Conservation (phyloP, 2,797 vertebrate species). For the Peromyscus nudipes region DNA sequence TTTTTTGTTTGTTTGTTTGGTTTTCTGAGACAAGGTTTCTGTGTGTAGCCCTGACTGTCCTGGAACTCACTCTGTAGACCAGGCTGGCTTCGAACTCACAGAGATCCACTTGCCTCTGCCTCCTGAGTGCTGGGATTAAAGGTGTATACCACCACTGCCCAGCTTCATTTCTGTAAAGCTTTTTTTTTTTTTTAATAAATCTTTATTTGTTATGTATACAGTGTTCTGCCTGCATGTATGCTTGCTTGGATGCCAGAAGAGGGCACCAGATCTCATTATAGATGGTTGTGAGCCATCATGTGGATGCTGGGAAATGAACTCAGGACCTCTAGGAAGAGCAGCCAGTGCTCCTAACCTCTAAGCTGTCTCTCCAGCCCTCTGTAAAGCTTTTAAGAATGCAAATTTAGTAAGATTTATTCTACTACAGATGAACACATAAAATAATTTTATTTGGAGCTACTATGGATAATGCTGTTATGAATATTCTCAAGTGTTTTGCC, state of each 20-base stretch:
- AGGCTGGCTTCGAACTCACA: neutral
- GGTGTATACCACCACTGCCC: neutral
- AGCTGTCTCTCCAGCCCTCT: too few species aligned
- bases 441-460: neutral
- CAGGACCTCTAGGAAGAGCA: too few species aligned
- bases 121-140: neutral
- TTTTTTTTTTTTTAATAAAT: neutral
- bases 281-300: too few species aligned
- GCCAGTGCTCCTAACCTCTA: too few species aligned
- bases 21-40: neutral
- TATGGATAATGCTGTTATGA: neutral
- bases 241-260: too few species aligned
- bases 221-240: too few species aligned
- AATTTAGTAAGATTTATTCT: neutral
- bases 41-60: neutral
- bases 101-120: neutral
- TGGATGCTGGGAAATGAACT: too few species aligned
- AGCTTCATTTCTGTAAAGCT: neutral
- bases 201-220: too few species aligned
- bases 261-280: too few species aligned
- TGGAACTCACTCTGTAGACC: neutral
- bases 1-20: neutral
- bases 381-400: neutral
- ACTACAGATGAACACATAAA: neutral
- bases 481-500: neutral